Evolutionary conservation across 2,888 invertebrate species (phyloP).

Genomic region (Perithous albicinctus): DNA sequence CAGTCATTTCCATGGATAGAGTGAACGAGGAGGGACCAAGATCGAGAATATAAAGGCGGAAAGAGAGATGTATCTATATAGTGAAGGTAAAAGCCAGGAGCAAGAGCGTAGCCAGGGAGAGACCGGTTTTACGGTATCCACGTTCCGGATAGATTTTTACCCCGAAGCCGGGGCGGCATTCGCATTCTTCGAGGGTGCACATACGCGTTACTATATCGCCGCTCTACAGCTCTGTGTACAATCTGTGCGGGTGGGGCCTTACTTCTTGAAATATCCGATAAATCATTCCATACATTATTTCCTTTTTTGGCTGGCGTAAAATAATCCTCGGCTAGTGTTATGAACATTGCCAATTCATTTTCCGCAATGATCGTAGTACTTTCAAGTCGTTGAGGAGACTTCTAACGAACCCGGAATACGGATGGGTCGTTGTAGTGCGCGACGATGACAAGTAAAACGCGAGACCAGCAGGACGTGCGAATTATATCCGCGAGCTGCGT

Average conservation of each 20-base stretch:
- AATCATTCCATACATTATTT: conserved; percentile 9
- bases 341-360: conserved; percentile 54
- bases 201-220: conserved; percentile 18
- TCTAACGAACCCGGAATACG: conserved; percentile 67
- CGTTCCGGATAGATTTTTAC: conserved; percentile 68
- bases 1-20: not conserved
- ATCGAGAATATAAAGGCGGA: conserved; percentile 23
- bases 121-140: conserved; percentile 70
- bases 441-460: conserved; percentile 56
- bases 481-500: conserved; percentile 71
- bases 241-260: conserved; percentile 7
- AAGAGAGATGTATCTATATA: conserved; percentile 35
- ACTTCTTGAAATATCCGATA: conserved; percentile 7
- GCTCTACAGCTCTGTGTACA: not conserved
- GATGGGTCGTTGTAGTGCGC: conserved; percentile 56
- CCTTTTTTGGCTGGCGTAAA: not conserved
- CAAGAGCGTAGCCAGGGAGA: conserved; percentile 53
- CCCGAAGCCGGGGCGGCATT: conserved; percentile 51
- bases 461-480: conserved; percentile 60
- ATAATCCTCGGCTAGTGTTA: conserved; percentile 24
- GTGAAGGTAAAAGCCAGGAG: conserved; percentile 11
- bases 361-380: conserved; percentile 41
- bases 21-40: conserved; percentile 17
- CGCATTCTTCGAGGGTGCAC: conserved; percentile 65
- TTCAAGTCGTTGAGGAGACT: conserved; percentile 34